Evolutionary conservation across 64 coral and sea anemone genomes (phyloP), one percentile per base, ranked within the genome.

Genomic region (Montipora efflorescens): DNA sequence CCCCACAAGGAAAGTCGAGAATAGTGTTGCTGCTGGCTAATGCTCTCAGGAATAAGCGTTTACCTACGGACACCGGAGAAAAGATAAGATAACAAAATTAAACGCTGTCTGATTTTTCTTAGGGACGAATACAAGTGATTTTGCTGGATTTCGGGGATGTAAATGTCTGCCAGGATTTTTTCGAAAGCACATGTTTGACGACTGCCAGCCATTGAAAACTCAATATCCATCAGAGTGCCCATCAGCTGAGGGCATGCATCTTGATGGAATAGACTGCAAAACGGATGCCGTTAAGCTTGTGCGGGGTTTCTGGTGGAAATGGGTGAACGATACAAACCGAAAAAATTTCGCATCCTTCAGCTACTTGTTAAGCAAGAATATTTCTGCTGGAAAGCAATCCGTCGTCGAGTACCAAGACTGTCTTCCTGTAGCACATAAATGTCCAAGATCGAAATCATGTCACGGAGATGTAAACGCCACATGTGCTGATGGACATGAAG

Each of bases 121-220:
- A 81, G 79, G 79, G 21, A 81, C 79, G n/a, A 19, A 81, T 20
- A 52, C 79, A 0, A 45, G 55, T 22, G 52, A 12, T 18, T 49
- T n/a, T 81, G 79, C 79, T 51, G 79, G 79, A 28, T 81, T 50
- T 48, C 49, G 79, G 7, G 79, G 48, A 25, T 81, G 79, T 23
- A 81, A 25, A 8, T 87, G 84, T 47, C 52, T 87, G 15, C n/a
- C 9, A 11, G 66, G 66, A 11, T 71, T 71, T 44, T 87, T 43
- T 48, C 49, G 84, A 66, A 73, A 25, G 4, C 59, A 87, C 19
- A 70, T 58, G 66, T 87, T 87, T 58, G n/a, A 62, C 1, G 28
- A 25, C 19, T 87, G 84, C 12, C 36, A 4, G 13, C 13, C 49
- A 21, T 74, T 62, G 11, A 21, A 10, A 71, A 0, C 1, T 21